A percentile compares a stretch with the other conserved stretches of the same genome.
Evolutionary conservation across 2,113 vertebrate genomes (phyloP).

Genomic region (Varanus komodoensis): DNA sequence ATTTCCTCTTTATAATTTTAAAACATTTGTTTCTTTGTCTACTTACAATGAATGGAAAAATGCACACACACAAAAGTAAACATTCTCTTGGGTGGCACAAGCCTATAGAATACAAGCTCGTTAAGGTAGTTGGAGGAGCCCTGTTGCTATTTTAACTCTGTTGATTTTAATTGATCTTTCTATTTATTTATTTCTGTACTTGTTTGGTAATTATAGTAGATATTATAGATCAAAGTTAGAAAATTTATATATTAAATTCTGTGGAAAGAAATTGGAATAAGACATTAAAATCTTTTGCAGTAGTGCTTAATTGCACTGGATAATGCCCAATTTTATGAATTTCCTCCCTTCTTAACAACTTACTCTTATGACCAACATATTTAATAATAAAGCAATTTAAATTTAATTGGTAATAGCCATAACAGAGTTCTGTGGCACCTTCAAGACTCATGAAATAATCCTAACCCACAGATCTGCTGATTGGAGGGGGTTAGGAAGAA

Average conservation of each 20-base stretch:
- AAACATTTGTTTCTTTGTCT: not conserved
- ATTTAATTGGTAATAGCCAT: not conserved
- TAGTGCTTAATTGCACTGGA: not conserved
- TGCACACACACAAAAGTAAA: not conserved
- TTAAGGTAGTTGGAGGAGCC: not conserved
- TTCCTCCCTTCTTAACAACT: not conserved
- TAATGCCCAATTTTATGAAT: not conserved
- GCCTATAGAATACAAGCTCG: not conserved
- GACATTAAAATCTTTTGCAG: not conserved
- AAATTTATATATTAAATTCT: not conserved
- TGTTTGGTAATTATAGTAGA: not conserved
- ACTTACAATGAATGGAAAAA: not conserved
- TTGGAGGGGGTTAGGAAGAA: not conserved
- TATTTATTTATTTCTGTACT: not conserved
- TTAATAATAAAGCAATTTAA: not conserved
- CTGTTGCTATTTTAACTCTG: not conserved
- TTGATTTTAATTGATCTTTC: not conserved
- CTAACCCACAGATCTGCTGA: not conserved
- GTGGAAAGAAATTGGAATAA: not conserved
- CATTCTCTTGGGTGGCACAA: not conserved
- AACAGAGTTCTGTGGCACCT: not conserved
- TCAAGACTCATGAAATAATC: not conserved
- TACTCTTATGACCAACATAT: not conserved
- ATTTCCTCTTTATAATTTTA: not conserved
- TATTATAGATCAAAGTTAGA: not conserved